phyloP scores from a whole-genome alignment of 37 sponge, comb jelly and placozoan species.

The Aplysina aerophoba region DNA sequence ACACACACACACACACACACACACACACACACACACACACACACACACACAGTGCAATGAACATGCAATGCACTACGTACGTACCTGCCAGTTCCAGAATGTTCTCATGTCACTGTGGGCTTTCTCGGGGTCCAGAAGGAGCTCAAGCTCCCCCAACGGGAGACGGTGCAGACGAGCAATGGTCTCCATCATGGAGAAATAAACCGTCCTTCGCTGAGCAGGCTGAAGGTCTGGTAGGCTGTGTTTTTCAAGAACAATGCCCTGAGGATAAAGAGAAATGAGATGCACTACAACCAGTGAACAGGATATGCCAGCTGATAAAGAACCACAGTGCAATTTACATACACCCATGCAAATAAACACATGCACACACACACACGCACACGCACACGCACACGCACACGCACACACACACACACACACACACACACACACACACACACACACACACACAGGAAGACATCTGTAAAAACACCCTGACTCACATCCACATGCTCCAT shows the following conservation, averaged over 20 bases:
- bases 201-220: background rate
- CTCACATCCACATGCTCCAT: conserved; percentile 32
- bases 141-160: background rate
- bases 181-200: background rate
- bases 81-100: background rate
- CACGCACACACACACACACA: conserved; percentile 35
- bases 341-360: conserved; percentile 1
- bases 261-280: background rate
- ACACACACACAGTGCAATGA: conserved; percentile 1
- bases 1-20: conserved; percentile 6
- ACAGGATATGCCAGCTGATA: no score
- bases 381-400: conserved; percentile 17
- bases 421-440: conserved; percentile 23
- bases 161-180: background rate
- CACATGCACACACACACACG: conserved; percentile 30
- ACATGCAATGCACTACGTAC: background rate
- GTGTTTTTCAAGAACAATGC: background rate
- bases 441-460: background rate
- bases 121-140: background rate
- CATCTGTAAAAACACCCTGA: background rate
- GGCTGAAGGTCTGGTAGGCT: background rate
- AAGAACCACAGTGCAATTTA: no score
- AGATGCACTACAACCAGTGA: background rate
- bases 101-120: background rate
- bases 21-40: conserved; percentile 30